These are phyloP conservation scores for Etheostoma perlongum DNA, from an alignment of 2,797 vertebrate genomes.

Conservation along the genomic window DNA sequence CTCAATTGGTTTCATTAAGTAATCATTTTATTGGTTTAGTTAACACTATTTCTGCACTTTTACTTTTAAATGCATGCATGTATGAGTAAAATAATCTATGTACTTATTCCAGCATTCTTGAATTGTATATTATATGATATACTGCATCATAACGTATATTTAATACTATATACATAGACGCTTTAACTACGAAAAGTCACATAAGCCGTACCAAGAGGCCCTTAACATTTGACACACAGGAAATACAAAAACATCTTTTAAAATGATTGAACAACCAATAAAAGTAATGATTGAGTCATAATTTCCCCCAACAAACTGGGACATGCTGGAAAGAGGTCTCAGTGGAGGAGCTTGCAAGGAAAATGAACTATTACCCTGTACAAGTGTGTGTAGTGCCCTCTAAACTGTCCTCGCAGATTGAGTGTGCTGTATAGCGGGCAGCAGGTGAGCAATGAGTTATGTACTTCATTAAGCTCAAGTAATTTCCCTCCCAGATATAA, in stretches of 20 bases:
- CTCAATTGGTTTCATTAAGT: neutral
- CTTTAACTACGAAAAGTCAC: neutral
- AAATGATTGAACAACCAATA: slow-evolving; percentile 55
- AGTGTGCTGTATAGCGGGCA: slow-evolving; percentile 62
- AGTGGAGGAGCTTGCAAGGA: slow-evolving; percentile 37
- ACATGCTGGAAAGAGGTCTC: slow-evolving; percentile 60
- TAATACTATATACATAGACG: neutral
- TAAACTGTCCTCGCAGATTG: slow-evolving; percentile 71
- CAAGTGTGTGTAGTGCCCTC: slow-evolving; percentile 71
- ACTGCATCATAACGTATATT: neutral
- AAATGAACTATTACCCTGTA: slow-evolving; percentile 67
- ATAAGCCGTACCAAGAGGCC: slow-evolving; percentile 2
- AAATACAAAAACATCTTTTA: slow-evolving; percentile 53
- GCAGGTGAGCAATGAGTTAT: slow-evolving; percentile 80
- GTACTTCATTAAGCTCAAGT: slow-evolving; percentile 82
- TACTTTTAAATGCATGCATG: neutral
- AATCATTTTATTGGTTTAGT: neutral
- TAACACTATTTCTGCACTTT: neutral
- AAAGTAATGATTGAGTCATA: slow-evolving; percentile 58
- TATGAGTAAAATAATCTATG: neutral
- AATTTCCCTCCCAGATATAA: slow-evolving; percentile 80
- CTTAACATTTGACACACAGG: slow-evolving; percentile 40
- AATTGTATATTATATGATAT: neutral
- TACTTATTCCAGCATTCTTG: neutral
- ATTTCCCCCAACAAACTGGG: slow-evolving; percentile 63